These are phyloP conservation scores for Micoletzkya japonica DNA, from an alignment of 2,888 invertebrate genomes.

Conservation along the genomic window DNA sequence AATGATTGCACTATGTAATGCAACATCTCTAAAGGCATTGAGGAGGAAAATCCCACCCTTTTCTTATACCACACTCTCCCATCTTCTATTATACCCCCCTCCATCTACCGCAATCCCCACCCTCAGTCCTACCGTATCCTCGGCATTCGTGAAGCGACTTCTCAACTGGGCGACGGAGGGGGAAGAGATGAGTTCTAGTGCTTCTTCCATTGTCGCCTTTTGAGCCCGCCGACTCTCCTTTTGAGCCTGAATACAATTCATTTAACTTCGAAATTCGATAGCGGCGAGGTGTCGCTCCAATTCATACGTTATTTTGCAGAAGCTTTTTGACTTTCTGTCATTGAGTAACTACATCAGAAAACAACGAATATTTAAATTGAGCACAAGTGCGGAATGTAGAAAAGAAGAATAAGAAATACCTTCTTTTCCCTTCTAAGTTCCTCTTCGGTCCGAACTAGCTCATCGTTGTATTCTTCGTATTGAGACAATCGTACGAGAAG, in stretches of 20 bases:
- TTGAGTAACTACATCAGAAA: no score
- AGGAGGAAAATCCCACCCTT: no score
- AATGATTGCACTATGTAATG: no score
- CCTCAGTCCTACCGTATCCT: neutral
- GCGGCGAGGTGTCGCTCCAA: conserved; percentile 26
- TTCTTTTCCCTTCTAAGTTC: conserved; percentile 12
- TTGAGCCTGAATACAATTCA: conserved; percentile 6
- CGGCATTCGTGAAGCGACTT: neutral
- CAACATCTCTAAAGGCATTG: no score
- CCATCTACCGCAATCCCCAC: no score
- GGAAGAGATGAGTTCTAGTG: conserved; percentile 4
- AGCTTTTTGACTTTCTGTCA: no score
- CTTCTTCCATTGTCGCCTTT: neutral
- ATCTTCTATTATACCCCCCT: no score
- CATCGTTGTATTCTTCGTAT: conserved; percentile 47
- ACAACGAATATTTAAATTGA: no score
- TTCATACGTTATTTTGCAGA: no score
- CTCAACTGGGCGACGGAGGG: conserved; percentile 29
- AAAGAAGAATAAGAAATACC: neutral
- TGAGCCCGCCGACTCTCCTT: neutral
- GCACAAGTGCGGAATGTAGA: no score
- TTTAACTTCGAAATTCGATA: neutral
- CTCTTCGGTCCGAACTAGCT: conserved; percentile 35
- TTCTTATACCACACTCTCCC: no score
- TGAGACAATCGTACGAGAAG: conserved; percentile 38